A percentile compares a stretch with the other conserved stretches of the same genome.
Conservation (phyloP, 2,113 vertebrate species). For the Enhydra lutris region DNA sequence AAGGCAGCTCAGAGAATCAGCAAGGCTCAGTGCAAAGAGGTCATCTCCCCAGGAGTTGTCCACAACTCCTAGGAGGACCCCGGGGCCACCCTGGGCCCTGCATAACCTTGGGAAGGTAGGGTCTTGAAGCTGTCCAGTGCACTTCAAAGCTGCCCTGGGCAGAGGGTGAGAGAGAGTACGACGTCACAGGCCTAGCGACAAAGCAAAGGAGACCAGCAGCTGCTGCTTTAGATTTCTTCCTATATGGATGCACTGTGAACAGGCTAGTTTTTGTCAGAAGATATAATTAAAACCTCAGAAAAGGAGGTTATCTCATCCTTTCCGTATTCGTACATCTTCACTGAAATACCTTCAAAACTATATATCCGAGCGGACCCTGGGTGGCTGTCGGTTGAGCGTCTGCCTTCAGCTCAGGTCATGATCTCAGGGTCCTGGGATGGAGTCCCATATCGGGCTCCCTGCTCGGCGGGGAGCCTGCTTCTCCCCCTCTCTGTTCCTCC, state of each 20-base stretch:
- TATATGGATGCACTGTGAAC: neutral
- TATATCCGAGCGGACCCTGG: neutral
- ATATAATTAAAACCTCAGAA: constrained; percentile 15
- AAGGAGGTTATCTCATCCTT: neutral
- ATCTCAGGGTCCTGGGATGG: neutral
- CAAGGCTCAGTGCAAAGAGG: neutral
- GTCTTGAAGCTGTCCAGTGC: neutral
- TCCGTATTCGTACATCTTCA: neutral
- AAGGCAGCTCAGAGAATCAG: neutral
- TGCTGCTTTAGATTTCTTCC: neutral
- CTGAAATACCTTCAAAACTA: neutral
- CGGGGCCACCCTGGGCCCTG: neutral
- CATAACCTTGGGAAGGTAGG: neutral
- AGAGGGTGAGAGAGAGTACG: rapidly evolving
- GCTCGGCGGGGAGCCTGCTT: neutral
- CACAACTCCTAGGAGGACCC: neutral
- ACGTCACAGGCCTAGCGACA: neutral
- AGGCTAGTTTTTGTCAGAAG: neutral
- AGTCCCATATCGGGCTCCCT: neutral
- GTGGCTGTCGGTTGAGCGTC: neutral
- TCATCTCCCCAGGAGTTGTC: neutral
- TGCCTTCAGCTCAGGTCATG: neutral
- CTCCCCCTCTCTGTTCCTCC: neutral
- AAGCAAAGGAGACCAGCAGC: neutral
- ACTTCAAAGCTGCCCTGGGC: neutral